Evolutionary conservation across 2,797 vertebrate species (phyloP), one percentile per base, ranked within the genome.

Genomic region (Myotis pilosus): DNA sequence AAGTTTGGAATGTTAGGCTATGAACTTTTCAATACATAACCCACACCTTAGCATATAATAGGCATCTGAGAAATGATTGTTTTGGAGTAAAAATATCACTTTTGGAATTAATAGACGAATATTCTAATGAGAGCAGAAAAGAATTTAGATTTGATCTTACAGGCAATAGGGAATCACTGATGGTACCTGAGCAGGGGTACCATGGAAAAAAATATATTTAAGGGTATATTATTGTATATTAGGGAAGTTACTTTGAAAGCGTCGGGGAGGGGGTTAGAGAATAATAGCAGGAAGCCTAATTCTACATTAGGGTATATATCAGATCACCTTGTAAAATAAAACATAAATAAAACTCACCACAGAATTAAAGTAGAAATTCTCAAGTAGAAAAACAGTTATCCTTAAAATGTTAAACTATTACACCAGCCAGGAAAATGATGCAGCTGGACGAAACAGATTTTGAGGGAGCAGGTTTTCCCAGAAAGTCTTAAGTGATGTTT

Each of bases 381-480:
- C n/a, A 86, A 89, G 66, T 20, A 94, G 75, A 92, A 91, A 90
- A 91, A 30, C 0, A 89, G 72, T 51, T 76, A 66, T 11, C 23
- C 30, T 90, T 85, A 22, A 87, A 92, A 92, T 84, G 47, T 62
- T 82, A 44, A 84, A 91, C 44, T 86, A 93, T 57, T 44, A 82
- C 30, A 87, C 82, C 87, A 85, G 41, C 12, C 20, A 64, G 38
- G 83, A 75, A 80, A 92, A 91, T 91, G 80, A 85, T 55, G 2
- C 5, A 95, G 82, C 6, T 88, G n/a, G 44, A 89, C 25, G 44
- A 94, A 92, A 68, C 44, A 94, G 75, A 87, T 94, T 95, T 91
- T 75, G 53, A 94, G 62, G 53, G 68, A 89, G 41, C 13, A 87
- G n/a, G 12, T 22, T 71, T 85, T 89, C 93, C 71, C 82, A 81